Evolutionary conservation across 2,797 vertebrate species (phyloP).

Genomic region (Phoeniculus purpureus): DNA sequence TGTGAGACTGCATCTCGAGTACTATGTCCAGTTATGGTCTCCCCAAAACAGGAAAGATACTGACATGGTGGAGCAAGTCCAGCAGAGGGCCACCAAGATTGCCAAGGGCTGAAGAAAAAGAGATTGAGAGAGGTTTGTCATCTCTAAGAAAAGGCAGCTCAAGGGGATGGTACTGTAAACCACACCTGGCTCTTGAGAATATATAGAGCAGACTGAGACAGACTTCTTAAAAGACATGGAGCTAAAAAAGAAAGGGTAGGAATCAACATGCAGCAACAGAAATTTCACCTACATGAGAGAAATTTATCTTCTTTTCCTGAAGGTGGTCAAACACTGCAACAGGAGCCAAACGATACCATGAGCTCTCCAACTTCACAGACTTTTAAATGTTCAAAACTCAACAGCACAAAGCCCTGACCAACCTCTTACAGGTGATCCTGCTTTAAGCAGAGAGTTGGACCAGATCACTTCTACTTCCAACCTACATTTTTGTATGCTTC

Average conservation of each 20-base stretch:
- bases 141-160: neutral
- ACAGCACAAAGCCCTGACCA: neutral
- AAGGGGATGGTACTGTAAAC: neutral
- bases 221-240: neutral
- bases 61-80: neutral
- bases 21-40: neutral
- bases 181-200: neutral
- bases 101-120: neutral
- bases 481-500: neutral
- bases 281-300: neutral
- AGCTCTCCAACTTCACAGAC: neutral
- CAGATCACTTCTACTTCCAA: neutral
- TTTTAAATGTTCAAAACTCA: neutral
- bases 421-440: neutral
- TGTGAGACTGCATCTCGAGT: neutral
- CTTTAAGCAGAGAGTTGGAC: neutral
- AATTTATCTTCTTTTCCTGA: neutral
- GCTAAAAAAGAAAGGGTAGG: neutral
- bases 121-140: neutral
- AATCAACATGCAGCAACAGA: neutral
- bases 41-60: neutral
- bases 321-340: neutral
- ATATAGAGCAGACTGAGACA: neutral
- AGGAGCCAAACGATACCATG: neutral
- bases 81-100: neutral